Evolutionary conservation across 2,113 vertebrate species (phyloP).

Genomic region (Neoarius graeffei): DNA sequence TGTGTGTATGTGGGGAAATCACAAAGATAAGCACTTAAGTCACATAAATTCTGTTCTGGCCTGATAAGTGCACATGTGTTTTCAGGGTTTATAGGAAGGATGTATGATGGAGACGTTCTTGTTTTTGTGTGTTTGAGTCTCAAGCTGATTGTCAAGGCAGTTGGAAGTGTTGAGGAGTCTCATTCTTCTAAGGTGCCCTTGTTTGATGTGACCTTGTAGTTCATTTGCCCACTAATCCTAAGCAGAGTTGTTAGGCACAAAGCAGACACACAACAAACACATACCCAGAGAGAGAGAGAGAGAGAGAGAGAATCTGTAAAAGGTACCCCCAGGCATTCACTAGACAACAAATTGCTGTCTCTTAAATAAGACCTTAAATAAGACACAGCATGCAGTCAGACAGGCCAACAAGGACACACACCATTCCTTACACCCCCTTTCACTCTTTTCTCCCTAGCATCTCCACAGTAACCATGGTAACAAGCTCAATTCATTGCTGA

Average conservation of each 20-base stretch:
- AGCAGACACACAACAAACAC: constrained; percentile 19
- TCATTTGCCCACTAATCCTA: constrained; percentile 43
- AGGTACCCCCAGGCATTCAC: not conserved
- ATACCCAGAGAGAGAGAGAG: not conserved
- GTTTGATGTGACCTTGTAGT: constrained; percentile 18
- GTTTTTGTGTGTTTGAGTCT: constrained; percentile 11
- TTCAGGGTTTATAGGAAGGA: constrained; percentile 21
- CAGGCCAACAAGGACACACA: constrained; percentile 30
- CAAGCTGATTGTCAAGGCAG: not conserved
- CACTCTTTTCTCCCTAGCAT: constrained; percentile 51
- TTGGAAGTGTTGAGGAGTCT: not conserved
- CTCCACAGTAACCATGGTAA: constrained; percentile 72
- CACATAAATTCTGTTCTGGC: constrained; percentile 15
- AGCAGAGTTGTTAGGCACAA: constrained; percentile 20
- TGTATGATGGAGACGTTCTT: not conserved
- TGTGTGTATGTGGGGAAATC: not conserved
- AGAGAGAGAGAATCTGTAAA: constrained; percentile 12
- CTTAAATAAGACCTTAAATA: constrained; percentile 30
- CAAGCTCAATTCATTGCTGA: constrained; percentile 59
- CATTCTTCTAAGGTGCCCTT: not conserved
- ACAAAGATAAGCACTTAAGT: not conserved
- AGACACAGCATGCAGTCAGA: constrained; percentile 11
- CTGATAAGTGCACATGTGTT: constrained; percentile 31
- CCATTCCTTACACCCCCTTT: constrained; percentile 27
- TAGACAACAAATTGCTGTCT: constrained; percentile 30